Evolutionary conservation across 2,113 vertebrate genomes (phyloP).

Genomic region (Cepphus grylle): DNA sequence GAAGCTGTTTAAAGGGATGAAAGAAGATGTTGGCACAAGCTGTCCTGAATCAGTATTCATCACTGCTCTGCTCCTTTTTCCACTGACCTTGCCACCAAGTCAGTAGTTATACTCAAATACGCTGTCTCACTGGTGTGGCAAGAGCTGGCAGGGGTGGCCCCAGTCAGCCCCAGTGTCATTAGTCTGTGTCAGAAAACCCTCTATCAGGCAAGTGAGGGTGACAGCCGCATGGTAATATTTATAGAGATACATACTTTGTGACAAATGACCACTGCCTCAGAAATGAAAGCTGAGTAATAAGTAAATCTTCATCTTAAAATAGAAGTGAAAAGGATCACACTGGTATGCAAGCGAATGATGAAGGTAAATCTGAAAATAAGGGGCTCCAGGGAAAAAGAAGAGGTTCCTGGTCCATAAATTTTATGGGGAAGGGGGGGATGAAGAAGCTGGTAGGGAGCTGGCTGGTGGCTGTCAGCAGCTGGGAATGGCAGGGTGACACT

Average conservation of each 20-base stretch:
- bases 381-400: background rate
- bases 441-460: background rate
- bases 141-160: background rate
- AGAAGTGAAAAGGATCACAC: background rate
- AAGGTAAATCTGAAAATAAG: background rate
- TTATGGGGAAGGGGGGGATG: background rate
- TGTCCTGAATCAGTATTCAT: background rate
- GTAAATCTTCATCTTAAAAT: background rate
- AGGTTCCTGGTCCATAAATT: background rate
- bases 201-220: background rate
- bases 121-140: background rate
- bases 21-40: background rate
- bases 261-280: background rate
- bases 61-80: background rate
- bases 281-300: background rate
- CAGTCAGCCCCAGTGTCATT: background rate
- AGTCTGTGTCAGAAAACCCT: background rate
- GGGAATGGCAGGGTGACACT: background rate
- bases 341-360: accelerated
- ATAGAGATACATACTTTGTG: background rate
- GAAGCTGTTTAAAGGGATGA: background rate
- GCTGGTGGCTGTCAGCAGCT: background rate
- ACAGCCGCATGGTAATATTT: background rate
- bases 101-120: background rate
- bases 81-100: background rate